Evolutionary conservation across 2,113 vertebrate species (phyloP), one percentile per base, ranked within the genome.

Genomic region (Seriola dumerili): DNA sequence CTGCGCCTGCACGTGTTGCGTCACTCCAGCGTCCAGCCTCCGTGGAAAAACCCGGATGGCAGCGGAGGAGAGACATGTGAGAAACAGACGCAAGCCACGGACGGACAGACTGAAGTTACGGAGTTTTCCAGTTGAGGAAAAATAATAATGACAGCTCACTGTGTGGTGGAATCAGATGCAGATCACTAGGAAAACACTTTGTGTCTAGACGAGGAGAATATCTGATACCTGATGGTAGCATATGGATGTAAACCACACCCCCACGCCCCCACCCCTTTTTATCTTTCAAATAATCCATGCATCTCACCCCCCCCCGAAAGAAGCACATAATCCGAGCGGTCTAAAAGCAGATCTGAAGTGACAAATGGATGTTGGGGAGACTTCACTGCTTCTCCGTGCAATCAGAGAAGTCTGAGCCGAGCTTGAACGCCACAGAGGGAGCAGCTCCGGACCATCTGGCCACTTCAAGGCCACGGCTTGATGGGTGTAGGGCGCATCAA

Each of bases 361-460:
- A 75, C 72, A 80, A 34, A 85, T 77, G 79, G 38, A 76, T 42
- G 9, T 23, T 8, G 61, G 29, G 66, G 25, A 72, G 23, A 62
- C 34, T 54, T 68, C 52, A 6, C 72, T 44, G 76, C 59, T 55
- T 57, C 69, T 78, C 11, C 2, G 34, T 73, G 85, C 84, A 89
- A 89, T 73, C 68, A 55, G 70, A 91, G 76, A 83, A 36, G 76
- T 11, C 80, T 25, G 84, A 83, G 87, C 66, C 61, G 23, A 50
- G 68, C 58, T 11, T 84, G 76, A 77, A 78, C 54, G 76, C 80
- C 86, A 42, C 79, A 78, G 86, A 85, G 66, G 74, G 71, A 87
- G 79, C 82, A 72, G 82, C 84, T 73, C 64, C 5, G 29, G 23
- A 80, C 84, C 92, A 93, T 90, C 91, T 92, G 93, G 89, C 80